These are phyloP conservation scores for Silurus asotus DNA, from an alignment of 2,113 vertebrate species.

Conservation along the genomic window DNA sequence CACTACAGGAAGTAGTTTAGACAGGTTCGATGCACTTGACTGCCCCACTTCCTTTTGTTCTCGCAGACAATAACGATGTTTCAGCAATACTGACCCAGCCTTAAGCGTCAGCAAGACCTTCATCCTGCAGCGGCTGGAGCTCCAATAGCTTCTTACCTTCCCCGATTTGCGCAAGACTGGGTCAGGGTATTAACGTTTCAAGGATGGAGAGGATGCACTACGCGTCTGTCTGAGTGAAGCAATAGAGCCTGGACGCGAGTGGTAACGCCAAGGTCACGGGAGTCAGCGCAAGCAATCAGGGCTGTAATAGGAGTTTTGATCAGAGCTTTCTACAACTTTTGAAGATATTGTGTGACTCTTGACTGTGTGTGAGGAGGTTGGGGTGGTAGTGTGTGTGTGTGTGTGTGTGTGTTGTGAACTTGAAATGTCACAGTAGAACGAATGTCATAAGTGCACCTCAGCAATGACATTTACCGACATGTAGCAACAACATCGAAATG, in stretches of 20 bases:
- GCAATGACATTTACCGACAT: slow-evolving; percentile 68
- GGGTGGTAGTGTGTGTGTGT: background rate
- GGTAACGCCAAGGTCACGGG: slow-evolving; percentile 23
- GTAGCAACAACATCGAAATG: slow-evolving; percentile 27
- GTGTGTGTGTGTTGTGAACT: slow-evolving; percentile 19
- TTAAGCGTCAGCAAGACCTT: slow-evolving; percentile 58
- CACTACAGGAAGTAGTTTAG: slow-evolving; percentile 1
- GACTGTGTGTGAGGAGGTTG: background rate
- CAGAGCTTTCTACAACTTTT: slow-evolving; percentile 40
- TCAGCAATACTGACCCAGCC: slow-evolving; percentile 62
- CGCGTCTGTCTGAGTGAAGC: slow-evolving; percentile 10
- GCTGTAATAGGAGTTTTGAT: slow-evolving; percentile 33
- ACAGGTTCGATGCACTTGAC: slow-evolving; percentile 12
- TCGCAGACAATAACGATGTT: slow-evolving; percentile 62
- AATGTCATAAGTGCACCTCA: slow-evolving; percentile 48
- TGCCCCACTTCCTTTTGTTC: slow-evolving; percentile 35
- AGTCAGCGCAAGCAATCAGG: slow-evolving; percentile 38
- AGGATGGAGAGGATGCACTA: slow-evolving; percentile 9
- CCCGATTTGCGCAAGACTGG: slow-evolving; percentile 9
- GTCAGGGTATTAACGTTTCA: slow-evolving; percentile 26
- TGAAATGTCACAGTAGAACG: slow-evolving; percentile 44
- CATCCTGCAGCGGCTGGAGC: background rate
- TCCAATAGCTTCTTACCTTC: slow-evolving; percentile 46
- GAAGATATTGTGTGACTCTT: slow-evolving; percentile 32
- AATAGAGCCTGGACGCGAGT: slow-evolving; percentile 28